A percentile compares a stretch with the other conserved stretches of the same genome.
Evolutionary conservation across 2,888 invertebrate genomes (phyloP).

Genomic region (Dichetophora obliterata): DNA sequence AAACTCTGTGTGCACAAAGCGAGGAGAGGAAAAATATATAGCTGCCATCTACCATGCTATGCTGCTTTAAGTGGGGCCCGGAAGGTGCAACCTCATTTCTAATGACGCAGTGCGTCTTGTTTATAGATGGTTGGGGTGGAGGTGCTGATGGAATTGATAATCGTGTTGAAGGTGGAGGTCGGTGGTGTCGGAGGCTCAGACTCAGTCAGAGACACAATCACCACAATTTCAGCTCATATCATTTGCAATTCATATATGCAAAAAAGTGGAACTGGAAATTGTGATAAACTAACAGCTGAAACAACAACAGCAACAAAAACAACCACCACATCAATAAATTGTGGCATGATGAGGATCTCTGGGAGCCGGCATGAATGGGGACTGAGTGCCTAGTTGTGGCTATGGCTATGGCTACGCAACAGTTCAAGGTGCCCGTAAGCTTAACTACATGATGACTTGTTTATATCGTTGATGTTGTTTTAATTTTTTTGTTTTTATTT

Average conservation of each 20-base stretch:
- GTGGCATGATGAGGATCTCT: background rate
- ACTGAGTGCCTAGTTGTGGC: background rate
- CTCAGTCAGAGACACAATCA: background rate
- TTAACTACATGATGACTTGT: background rate
- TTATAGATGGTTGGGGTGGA: background rate
- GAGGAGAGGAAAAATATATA: too few relatives aligned
- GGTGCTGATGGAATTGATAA: background rate
- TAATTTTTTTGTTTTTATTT: too few relatives aligned
- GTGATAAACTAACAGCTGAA: background rate
- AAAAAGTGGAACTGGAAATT: slow-evolving; percentile 28
- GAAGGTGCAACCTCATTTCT: slow-evolving; percentile 7
- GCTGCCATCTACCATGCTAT: too few relatives aligned
- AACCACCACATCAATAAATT: background rate
- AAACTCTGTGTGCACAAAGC: too few relatives aligned
- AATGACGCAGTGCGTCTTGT: slow-evolving; percentile 2
- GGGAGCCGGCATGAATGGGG: background rate
- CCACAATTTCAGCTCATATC: slow-evolving; percentile 2
- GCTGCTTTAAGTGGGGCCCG: too few relatives aligned
- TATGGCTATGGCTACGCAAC: background rate
- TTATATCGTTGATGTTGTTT: background rate
- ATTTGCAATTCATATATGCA: slow-evolving; percentile 34
- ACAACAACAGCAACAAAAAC: background rate
- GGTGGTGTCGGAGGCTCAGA: background rate
- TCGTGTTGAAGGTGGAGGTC: background rate
- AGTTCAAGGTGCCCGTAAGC: slow-evolving; percentile 17